A percentile compares a stretch with the other conserved stretches of the same genome.
Conservation (phyloP, 2,113 vertebrate species). For the Symphodus melops region DNA sequence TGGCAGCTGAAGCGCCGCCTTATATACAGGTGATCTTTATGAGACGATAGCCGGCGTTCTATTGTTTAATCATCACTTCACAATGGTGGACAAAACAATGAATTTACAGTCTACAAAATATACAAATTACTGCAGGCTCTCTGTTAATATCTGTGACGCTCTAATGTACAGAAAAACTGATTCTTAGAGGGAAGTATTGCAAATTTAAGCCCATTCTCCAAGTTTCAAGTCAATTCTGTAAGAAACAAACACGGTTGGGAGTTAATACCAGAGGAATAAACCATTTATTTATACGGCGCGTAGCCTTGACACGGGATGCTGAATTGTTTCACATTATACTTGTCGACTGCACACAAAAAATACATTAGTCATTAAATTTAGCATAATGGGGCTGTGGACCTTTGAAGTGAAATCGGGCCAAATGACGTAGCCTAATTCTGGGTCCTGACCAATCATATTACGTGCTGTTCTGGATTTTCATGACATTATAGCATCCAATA, state of each 20-base stretch:
- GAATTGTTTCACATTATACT: too few relatives aligned
- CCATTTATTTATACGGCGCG: too few relatives aligned
- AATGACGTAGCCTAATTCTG: background rate
- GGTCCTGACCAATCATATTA: background rate
- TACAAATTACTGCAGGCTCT: slow-evolving; percentile 25
- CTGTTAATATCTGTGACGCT: background rate
- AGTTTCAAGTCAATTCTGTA: slow-evolving; percentile 15
- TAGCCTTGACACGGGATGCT: too few relatives aligned
- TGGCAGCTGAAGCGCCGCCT: slow-evolving; percentile 28
- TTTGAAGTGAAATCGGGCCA: background rate
- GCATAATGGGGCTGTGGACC: too few relatives aligned
- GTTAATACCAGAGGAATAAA: too few relatives aligned
- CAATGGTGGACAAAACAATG: slow-evolving; percentile 61
- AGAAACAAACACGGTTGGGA: background rate
- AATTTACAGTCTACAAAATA: slow-evolving; percentile 64
- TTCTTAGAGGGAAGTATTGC: slow-evolving; percentile 14
- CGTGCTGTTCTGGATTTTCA: background rate
- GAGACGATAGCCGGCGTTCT: slow-evolving; percentile 20
- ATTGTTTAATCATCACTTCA: slow-evolving; percentile 52
- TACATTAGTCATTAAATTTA: too few relatives aligned
- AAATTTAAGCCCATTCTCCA: background rate
- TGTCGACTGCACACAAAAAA: too few relatives aligned
- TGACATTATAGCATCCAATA: background rate
- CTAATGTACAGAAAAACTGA: background rate
- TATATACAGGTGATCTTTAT: slow-evolving; percentile 57